Evolutionary conservation across 2,113 vertebrate genomes (phyloP).

Genomic region (Montifringilla adamsi): DNA sequence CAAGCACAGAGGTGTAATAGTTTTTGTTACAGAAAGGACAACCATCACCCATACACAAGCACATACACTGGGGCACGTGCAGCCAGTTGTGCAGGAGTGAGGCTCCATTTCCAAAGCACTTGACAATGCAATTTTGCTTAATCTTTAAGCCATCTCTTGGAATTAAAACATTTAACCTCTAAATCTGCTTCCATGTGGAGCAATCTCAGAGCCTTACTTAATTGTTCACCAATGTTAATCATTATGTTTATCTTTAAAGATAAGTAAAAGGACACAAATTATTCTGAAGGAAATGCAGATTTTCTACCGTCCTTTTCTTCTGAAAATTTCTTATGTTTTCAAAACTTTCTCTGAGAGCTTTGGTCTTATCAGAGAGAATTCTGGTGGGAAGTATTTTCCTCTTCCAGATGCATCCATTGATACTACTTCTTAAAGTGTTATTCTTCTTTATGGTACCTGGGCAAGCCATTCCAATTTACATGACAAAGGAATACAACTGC

Average conservation of each 20-base stretch:
- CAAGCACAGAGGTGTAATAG: background rate
- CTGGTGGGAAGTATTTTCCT: background rate
- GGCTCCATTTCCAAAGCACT: background rate
- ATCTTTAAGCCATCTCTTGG: conserved; percentile 7
- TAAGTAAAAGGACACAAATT: background rate
- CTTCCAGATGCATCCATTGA: background rate
- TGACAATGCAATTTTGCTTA: background rate
- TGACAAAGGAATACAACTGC: background rate
- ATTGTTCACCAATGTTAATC: background rate
- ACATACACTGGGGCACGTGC: background rate
- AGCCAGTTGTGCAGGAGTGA: background rate
- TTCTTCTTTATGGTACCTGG: background rate
- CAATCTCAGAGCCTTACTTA: conserved; percentile 31
- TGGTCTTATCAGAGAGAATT: background rate
- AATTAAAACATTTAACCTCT: conserved; percentile 13
- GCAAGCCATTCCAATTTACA: background rate
- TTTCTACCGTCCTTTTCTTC: background rate
- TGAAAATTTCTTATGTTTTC: background rate
- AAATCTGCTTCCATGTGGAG: background rate
- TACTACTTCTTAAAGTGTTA: background rate
- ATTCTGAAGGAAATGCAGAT: background rate
- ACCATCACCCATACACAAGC: too few species aligned
- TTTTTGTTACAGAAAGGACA: background rate
- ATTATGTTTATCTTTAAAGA: conserved; percentile 4
- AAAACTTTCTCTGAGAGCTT: background rate